These are phyloP conservation scores for Otis tarda DNA, from an alignment of 2,113 vertebrate species.

Conservation along the genomic window DNA sequence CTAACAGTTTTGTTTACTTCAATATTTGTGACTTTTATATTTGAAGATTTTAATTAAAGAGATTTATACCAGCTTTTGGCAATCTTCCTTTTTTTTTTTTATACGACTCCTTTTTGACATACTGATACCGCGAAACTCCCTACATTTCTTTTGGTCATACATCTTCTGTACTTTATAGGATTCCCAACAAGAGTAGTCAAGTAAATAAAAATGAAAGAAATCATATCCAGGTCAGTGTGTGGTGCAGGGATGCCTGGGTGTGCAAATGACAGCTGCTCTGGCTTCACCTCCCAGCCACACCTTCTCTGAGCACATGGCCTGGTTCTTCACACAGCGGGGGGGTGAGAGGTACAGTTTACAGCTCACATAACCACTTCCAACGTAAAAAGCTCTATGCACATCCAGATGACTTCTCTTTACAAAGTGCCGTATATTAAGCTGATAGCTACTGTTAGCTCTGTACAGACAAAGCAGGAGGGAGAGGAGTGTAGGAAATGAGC, in stretches of 20 bases:
- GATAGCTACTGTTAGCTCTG: not conserved
- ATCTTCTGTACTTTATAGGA: fast-evolving
- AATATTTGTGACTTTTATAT: conserved; percentile 35
- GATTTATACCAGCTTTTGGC: conserved; percentile 28
- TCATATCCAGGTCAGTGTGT: not conserved
- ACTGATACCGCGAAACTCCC: fast-evolving
- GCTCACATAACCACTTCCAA: fast-evolving
- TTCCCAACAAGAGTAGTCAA: not conserved
- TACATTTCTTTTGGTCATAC: not conserved
- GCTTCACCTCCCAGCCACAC: not conserved
- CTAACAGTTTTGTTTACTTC: not conserved
- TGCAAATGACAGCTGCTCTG: not conserved
- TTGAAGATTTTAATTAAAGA: conserved; percentile 66
- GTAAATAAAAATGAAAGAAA: not conserved
- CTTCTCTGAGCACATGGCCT: not conserved
- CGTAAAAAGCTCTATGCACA: not conserved
- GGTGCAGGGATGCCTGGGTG: fast-evolving
- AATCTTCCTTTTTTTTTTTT: not conserved
- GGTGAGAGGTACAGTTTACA: not conserved
- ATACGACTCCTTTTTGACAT: not conserved
- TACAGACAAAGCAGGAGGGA: not conserved
- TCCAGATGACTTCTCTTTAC: not conserved
- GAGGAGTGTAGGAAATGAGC: not conserved
- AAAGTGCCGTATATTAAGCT: not conserved
- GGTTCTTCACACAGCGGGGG: fast-evolving